Evolutionary conservation across 1,140 invertebrate genomes (phyloP).

Genomic region (Ptiloglossa arizonensis): DNA sequence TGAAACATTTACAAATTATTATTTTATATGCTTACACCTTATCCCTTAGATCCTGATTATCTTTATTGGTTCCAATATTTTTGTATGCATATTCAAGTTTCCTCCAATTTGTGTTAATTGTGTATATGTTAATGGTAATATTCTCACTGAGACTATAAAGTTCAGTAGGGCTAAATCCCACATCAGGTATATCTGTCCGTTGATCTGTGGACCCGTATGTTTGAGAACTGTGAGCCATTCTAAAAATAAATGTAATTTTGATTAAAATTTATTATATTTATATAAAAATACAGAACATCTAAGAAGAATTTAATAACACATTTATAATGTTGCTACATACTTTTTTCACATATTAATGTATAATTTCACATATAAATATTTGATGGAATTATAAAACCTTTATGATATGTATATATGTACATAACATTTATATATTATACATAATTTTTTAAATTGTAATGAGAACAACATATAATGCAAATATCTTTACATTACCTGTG

Average conservation of each 20-base stretch:
- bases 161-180: conserved; percentile 88
- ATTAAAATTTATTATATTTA: not conserved
- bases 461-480: not conserved
- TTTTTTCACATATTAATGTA: not conserved
- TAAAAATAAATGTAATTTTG: conserved; percentile 51
- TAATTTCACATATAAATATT: not conserved
- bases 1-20: not conserved
- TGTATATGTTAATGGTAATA: conserved; percentile 90
- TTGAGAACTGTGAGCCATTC: conserved; percentile 79
- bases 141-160: conserved; percentile 88
- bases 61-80: conserved; percentile 89
- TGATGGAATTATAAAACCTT: not conserved
- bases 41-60: conserved; percentile 86
- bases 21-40: conserved; percentile 83
- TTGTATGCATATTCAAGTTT: conserved; percentile 89
- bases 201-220: conserved; percentile 80
- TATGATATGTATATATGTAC: not conserved
- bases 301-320: not conserved
- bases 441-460: not conserved
- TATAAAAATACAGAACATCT: not conserved
- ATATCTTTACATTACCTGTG: not conserved
- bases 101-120: conserved; percentile 87
- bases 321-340: not conserved
- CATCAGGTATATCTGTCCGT: conserved; percentile 83
- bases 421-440: not conserved